Base-by-base conservation (phyloP, 2,888 invertebrate species). In the Cephus nigrinus region DNA sequence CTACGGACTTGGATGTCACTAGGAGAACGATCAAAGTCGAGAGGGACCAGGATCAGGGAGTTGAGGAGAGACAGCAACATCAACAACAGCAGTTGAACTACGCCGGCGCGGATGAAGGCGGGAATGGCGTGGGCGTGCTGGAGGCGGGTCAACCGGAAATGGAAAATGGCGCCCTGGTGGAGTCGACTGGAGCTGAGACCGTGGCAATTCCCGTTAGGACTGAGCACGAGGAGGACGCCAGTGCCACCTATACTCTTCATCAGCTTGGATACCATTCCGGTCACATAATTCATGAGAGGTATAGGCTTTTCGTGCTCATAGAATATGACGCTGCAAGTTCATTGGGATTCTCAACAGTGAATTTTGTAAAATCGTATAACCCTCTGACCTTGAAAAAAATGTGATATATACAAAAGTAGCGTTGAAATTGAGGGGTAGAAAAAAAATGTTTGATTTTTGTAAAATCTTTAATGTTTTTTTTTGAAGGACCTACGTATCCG, bases 81-180 rank as follows among this genome's bases (percentile, higher is more conserved):
- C 82, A 82, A n/a, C 85, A 85, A 75, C 86, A 85, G 72, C 86
- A 86, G 76, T 75, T 82, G 78, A 81, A 80, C 69, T 88, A 87
- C 80, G 82, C 84, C 72, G 82, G 80, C 81, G 83, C 79, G 73
- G 88, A 85, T 68, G 88, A 88, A 84, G 88, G 88, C 82, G 90
- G 88, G 87, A 89, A 90, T 81, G 82, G 80, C 81, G 89, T 90
- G 88, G 90, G 90, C 90, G 90, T 90, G 86, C 87, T 90, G 85
- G 89, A 90, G 90, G 90, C 90, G 90, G 90, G 87, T 84, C 90
- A 85, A 79, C 87, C 86, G 87, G 89, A 90, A 88, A 88, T 87
- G 82, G 89, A 90, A 90, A 90, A 90, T 90, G 90, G 90, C 90
- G 90, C 83, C 82, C 82, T 89, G 78, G 84, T 84, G n/a, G 88